Evolutionary conservation across 64 coral and sea anemone genomes (phyloP).

Genomic region (Montipora capricornis): DNA sequence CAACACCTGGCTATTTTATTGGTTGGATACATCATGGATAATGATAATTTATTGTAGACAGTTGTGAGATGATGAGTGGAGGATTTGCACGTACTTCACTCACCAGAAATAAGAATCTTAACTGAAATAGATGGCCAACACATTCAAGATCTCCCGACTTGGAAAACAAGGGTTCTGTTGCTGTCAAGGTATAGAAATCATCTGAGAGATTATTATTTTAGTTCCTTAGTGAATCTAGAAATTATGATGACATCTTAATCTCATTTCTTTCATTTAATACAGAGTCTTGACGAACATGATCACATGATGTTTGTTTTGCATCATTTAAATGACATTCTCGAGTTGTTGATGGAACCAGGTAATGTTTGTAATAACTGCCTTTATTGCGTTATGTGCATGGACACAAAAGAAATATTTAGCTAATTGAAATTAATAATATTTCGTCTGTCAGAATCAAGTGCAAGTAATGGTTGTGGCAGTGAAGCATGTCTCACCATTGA

Average conservation of each 20-base stretch:
- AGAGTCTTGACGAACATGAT: conserved; percentile 99
- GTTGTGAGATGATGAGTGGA: no score
- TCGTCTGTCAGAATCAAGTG: conserved; percentile 77
- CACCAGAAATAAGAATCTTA: neutral
- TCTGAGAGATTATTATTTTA: neutral
- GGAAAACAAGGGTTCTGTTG: conserved; percentile 93
- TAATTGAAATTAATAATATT: neutral
- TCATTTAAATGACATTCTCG: conserved; percentile 98
- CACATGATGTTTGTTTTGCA: conserved; percentile 99
- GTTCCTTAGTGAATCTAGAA: no score
- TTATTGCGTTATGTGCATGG: neutral
- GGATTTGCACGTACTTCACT: neutral
- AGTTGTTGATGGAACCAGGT: conserved; percentile 97
- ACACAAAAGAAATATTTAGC: neutral
- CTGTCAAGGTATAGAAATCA: conserved; percentile 73
- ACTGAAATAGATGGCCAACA: conserved; percentile 91
- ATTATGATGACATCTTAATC: neutral
- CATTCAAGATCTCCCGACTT: conserved; percentile 94
- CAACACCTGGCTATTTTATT: no score
- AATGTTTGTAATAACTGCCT: neutral
- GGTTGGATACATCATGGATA: no score
- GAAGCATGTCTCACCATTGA: conserved; percentile 90
- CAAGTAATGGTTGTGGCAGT: conserved; percentile 57
- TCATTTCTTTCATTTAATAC: neutral
- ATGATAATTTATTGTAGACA: no score